phyloP scores from a whole-genome alignment of 2,888 invertebrate species.

The Campaea margaritaria region DNA sequence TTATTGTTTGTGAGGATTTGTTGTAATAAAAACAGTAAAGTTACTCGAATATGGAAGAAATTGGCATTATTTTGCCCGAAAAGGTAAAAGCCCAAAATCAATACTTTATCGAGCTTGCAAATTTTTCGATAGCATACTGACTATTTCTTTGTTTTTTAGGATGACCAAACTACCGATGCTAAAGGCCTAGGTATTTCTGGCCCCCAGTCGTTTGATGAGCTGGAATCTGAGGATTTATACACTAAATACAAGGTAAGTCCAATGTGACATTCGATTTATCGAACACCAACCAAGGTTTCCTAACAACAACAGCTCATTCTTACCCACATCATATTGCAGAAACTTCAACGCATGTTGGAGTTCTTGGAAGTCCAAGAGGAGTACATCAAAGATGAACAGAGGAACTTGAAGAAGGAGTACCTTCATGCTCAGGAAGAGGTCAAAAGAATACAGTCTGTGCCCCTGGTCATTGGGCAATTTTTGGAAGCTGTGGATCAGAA shows the following conservation, averaged over 20 bases:
- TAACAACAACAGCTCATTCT: too few species aligned
- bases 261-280: background rate
- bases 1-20: conserved; percentile 18
- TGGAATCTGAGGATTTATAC: conserved; percentile 96
- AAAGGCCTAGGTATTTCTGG: conserved; percentile 88
- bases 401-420: conserved; percentile 99
- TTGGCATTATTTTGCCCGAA: conserved; percentile 91
- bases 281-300: too few species aligned
- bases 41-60: conserved; percentile 89
- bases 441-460: conserved; percentile 99
- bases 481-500: conserved; percentile 99
- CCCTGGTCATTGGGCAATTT: conserved; percentile 99
- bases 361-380: conserved; percentile 99
- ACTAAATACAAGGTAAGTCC: conserved; percentile 94
- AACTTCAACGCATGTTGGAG: conserved; percentile 97
- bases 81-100: conserved; percentile 85
- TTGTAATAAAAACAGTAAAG: conserved; percentile 8
- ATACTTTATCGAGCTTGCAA: too few species aligned
- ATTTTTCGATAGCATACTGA: background rate
- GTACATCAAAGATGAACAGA: conserved; percentile 99
- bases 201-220: conserved; percentile 90
- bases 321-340: conserved; percentile 81
- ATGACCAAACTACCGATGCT: conserved; percentile 87
- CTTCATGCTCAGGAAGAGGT: conserved; percentile 99
- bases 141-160: conserved; percentile 67